Conservation (phyloP, 2,113 vertebrate species). For the Phoenicopterus ruber region DNA sequence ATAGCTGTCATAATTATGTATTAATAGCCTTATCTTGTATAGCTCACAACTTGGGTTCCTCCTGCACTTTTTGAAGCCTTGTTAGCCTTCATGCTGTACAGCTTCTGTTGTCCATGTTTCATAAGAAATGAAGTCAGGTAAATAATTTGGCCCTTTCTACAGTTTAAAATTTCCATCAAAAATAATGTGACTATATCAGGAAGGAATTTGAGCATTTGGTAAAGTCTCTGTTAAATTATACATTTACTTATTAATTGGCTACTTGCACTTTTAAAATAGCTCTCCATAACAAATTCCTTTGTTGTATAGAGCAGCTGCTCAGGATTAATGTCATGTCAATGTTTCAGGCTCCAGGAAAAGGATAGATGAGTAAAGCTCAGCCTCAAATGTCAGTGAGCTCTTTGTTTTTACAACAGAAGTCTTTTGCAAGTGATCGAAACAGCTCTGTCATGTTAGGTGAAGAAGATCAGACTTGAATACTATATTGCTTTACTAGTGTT, state of each 20-base stretch:
- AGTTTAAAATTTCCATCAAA: background rate
- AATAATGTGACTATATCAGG: background rate
- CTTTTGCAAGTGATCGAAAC: background rate
- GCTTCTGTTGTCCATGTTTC: background rate
- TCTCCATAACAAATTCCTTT: background rate
- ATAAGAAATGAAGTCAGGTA: background rate
- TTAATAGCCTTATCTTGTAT: background rate
- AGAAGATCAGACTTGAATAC: background rate
- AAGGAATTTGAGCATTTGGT: background rate
- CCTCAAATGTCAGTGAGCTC: constrained; percentile 24
- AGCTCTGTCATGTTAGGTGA: background rate
- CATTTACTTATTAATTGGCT: constrained; percentile 3
- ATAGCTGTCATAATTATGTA: background rate
- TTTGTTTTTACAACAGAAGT: background rate
- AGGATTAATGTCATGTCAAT: background rate
- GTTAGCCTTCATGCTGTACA: background rate
- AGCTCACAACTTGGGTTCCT: background rate
- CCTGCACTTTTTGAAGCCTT: background rate
- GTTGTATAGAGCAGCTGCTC: constrained; percentile 11
- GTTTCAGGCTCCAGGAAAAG: background rate
- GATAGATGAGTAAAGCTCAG: constrained; percentile 21
- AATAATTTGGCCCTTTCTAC: background rate
- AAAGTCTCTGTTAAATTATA: background rate
- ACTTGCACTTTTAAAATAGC: constrained; percentile 20
- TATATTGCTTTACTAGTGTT: background rate